phyloP scores from a whole-genome alignment of 2,113 vertebrate species.

The Garra rufa region DNA sequence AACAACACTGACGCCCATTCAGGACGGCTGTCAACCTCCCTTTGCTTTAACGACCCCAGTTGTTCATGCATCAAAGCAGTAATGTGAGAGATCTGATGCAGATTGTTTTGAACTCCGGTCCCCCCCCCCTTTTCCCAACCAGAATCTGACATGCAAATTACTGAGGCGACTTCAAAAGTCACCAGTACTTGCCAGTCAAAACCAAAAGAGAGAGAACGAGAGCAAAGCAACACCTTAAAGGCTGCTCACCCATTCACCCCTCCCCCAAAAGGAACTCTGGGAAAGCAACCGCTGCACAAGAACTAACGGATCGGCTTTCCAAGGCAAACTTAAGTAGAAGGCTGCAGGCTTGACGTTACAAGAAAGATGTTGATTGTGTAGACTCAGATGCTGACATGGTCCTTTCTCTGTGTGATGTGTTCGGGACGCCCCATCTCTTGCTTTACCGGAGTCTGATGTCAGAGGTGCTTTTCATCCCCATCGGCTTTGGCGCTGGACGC shows the following conservation, averaged over 20 bases:
- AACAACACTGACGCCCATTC: slow-evolving; percentile 65
- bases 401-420: slow-evolving; percentile 68
- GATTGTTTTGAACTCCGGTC: slow-evolving; percentile 57
- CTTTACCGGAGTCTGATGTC: slow-evolving; percentile 64
- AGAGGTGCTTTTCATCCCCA: slow-evolving; percentile 44
- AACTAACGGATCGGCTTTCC: slow-evolving; percentile 62
- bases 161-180: slow-evolving; percentile 68
- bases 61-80: slow-evolving; percentile 74
- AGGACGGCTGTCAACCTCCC: slow-evolving; percentile 68
- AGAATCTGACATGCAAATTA: slow-evolving; percentile 70
- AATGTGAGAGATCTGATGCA: slow-evolving; percentile 41
- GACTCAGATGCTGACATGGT: slow-evolving; percentile 70
- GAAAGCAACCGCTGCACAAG: slow-evolving; percentile 45
- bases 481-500: slow-evolving; percentile 40
- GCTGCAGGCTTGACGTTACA: slow-evolving; percentile 43
- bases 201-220: slow-evolving; percentile 60
- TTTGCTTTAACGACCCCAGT: slow-evolving; percentile 73
- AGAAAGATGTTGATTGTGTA: slow-evolving; percentile 62
- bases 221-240: slow-evolving; percentile 53
- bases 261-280: slow-evolving; percentile 15
- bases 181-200: slow-evolving; percentile 68
- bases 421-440: slow-evolving; percentile 54
- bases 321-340: slow-evolving; percentile 43
- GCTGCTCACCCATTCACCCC: slow-evolving; percentile 25
- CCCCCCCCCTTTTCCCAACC: neutral